Percentiles rank a stretch among this genome's conserved stretches.
These are phyloP conservation scores for Phalloptychus januarius DNA, from an alignment of 2,797 vertebrate species.

Conservation along the genomic window DNA sequence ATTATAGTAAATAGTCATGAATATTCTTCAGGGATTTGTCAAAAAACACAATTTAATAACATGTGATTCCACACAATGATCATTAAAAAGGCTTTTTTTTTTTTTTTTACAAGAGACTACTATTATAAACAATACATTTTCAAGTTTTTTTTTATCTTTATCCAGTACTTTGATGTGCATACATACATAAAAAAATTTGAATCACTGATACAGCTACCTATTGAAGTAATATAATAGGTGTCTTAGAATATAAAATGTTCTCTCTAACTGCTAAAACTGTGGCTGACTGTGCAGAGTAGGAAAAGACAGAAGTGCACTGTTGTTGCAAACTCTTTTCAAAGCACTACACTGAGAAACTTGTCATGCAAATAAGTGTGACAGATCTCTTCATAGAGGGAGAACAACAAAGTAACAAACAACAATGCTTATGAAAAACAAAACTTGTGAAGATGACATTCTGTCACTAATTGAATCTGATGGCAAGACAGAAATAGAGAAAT, in stretches of 20 bases:
- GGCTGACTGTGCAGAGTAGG: too few species aligned
- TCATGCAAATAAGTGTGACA: constrained; percentile 76
- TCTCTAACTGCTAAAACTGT: background rate
- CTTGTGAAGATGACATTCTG: constrained; percentile 72
- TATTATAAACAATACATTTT: background rate
- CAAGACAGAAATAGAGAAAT: constrained; percentile 75
- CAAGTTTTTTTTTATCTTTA: background rate
- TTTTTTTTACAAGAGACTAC: background rate
- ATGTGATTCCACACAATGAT: background rate
- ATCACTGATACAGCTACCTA: background rate
- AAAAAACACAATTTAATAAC: background rate
- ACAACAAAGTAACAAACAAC: constrained; percentile 74
- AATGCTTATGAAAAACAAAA: constrained; percentile 76
- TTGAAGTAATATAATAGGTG: background rate
- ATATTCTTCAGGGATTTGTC: background rate
- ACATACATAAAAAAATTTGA: background rate
- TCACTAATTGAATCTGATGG: constrained; percentile 76
- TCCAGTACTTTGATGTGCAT: background rate
- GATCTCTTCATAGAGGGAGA: constrained; percentile 70
- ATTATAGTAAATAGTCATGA: background rate
- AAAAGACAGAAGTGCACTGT: constrained; percentile 10
- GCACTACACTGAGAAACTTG: constrained; percentile 66
- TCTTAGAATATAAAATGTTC: background rate
- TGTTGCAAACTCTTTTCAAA: constrained; percentile 53
- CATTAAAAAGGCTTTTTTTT: background rate